These are phyloP conservation scores for Idaea aversata DNA, from an alignment of 2,888 invertebrate genomes.

Conservation along the genomic window DNA sequence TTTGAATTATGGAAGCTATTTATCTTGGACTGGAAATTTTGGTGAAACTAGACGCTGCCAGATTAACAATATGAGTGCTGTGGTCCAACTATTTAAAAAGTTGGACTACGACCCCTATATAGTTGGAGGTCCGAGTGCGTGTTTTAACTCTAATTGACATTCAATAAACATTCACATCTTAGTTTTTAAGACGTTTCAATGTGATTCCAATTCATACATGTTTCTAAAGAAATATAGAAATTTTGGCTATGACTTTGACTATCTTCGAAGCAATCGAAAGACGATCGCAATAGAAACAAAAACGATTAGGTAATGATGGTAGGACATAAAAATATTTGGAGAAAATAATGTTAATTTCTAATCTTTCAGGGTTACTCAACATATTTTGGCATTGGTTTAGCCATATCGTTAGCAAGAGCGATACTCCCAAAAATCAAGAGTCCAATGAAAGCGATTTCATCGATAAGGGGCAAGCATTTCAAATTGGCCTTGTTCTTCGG, in stretches of 20 bases:
- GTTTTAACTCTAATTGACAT: too few relatives aligned
- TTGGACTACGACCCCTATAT: too few relatives aligned
- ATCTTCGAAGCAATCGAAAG: too few relatives aligned
- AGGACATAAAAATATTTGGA: too few relatives aligned
- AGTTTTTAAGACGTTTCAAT: too few relatives aligned
- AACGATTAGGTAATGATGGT: too few relatives aligned
- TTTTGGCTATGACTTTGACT: too few relatives aligned
- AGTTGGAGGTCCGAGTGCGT: too few relatives aligned
- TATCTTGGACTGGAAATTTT: not conserved
- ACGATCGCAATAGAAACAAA: too few relatives aligned
- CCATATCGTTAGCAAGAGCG: conserved; percentile 54
- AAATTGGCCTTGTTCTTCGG: conserved; percentile 70
- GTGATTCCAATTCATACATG: too few relatives aligned
- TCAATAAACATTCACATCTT: too few relatives aligned
- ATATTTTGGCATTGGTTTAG: conserved; percentile 65
- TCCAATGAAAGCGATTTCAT: conserved; percentile 59
- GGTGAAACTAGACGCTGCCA: not conserved
- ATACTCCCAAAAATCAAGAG: conserved; percentile 55
- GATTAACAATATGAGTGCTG: not conserved
- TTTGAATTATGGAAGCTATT: not conserved
- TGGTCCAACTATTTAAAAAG: not conserved
- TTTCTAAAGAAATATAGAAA: too few relatives aligned
- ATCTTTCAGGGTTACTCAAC: conserved; percentile 59
- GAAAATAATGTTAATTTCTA: conserved; percentile 1
- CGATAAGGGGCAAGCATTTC: conserved; percentile 59